Conservation (phyloP, 2,113 vertebrate species). For the Brachypteracias leptosomus region DNA sequence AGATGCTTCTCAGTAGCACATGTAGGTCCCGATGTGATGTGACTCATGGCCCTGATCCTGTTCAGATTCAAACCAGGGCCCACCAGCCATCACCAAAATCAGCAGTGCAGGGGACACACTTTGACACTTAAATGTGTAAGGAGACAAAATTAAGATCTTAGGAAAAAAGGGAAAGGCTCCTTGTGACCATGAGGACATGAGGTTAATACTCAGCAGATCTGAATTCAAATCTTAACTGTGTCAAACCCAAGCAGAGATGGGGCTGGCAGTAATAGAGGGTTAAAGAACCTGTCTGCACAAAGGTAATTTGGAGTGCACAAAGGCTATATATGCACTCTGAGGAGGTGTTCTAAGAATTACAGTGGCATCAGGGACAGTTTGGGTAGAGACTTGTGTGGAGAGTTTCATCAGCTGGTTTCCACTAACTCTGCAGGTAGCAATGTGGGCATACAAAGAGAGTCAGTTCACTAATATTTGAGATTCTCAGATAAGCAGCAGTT, state of each 20-base stretch:
- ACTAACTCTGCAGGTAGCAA: background rate
- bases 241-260: background rate
- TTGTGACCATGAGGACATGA: background rate
- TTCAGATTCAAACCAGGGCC: background rate
- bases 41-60: background rate
- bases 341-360: background rate
- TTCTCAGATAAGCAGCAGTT: background rate
- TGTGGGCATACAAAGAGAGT: background rate
- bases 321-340: background rate
- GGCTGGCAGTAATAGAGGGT: background rate
- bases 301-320: background rate
- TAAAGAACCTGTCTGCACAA: background rate
- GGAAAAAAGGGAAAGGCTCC: background rate
- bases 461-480: background rate
- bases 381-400: too few species aligned
- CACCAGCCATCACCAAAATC: background rate
- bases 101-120: background rate
- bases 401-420: background rate
- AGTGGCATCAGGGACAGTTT: background rate
- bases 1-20: background rate
- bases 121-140: too few species aligned
- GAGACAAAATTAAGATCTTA: background rate
- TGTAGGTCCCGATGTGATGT: rapidly evolving
- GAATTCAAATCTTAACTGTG: background rate
- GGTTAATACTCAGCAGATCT: background rate